Evolutionary conservation across 2,888 invertebrate genomes (phyloP).

Genomic region (Acanthopleura granulata): DNA sequence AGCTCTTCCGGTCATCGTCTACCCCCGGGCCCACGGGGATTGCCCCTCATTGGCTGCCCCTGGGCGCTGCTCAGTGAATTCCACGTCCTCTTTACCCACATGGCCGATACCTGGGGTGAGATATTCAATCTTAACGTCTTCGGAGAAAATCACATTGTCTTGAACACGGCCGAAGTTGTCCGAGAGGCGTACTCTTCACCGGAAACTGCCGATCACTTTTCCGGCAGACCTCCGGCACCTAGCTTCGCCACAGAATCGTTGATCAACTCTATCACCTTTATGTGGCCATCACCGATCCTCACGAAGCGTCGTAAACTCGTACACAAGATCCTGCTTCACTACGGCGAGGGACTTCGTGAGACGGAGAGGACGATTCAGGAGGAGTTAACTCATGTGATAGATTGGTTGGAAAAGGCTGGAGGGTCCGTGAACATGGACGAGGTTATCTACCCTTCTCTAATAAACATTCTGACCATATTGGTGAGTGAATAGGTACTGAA

Average conservation of each 20-base stretch:
- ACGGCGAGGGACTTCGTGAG: background rate
- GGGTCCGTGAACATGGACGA: background rate
- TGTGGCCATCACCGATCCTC: background rate
- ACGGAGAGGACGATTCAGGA: conserved; percentile 1
- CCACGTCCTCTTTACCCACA: background rate
- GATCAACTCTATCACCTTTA: background rate
- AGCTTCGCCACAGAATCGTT: background rate
- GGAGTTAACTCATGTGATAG: background rate
- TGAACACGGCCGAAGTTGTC: background rate
- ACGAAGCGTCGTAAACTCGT: background rate
- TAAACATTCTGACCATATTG: background rate
- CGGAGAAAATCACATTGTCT: background rate
- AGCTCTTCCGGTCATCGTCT: background rate
- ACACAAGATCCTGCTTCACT: background rate
- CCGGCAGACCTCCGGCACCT: background rate
- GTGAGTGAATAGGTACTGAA: background rate
- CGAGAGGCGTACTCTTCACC: background rate
- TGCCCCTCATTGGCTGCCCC: background rate
- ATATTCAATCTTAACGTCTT: background rate
- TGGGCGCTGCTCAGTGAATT: background rate
- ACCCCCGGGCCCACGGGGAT: background rate
- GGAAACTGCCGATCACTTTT: background rate
- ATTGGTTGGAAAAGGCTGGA: background rate
- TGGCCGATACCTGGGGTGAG: background rate
- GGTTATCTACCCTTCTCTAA: background rate